Evolutionary conservation across 2,888 invertebrate species (phyloP).

Genomic region (Operophtera brumata): DNA sequence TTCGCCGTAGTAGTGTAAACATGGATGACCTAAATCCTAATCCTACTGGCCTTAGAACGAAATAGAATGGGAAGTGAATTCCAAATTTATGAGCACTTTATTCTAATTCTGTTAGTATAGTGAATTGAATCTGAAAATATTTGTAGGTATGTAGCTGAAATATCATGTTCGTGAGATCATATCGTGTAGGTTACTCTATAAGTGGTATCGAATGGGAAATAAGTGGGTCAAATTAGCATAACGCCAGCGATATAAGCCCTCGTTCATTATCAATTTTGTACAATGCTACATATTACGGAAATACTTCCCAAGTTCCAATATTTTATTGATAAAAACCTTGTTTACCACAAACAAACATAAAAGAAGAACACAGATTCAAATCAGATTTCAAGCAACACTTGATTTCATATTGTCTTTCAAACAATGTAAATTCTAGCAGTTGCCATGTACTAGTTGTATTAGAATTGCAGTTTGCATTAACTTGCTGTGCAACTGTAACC

Average conservation of each 20-base stretch:
- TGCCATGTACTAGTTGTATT: slow-evolving; percentile 42
- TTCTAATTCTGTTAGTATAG: slow-evolving; percentile 39
- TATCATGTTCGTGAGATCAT: slow-evolving; percentile 56
- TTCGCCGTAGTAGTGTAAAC: slow-evolving; percentile 29
- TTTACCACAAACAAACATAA: not conserved
- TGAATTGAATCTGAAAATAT: slow-evolving; percentile 47
- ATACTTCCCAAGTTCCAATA: slow-evolving; percentile 2
- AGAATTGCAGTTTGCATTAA: slow-evolving; percentile 64
- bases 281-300: slow-evolving; percentile 21
- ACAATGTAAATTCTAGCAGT: slow-evolving; percentile 17
- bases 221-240: slow-evolving; percentile 74
- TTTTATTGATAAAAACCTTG: not conserved
- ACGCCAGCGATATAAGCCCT: slow-evolving; percentile 75
- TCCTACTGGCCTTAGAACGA: slow-evolving; percentile 43
- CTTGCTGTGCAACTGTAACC: slow-evolving; percentile 58
- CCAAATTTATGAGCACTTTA: slow-evolving; percentile 43
- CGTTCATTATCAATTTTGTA: slow-evolving; percentile 70
- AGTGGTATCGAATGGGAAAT: slow-evolving; percentile 69
- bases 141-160: slow-evolving; percentile 44
- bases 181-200: slow-evolving; percentile 54
- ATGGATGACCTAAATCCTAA: slow-evolving; percentile 39
- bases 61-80: slow-evolving; percentile 45
- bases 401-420: not conserved
- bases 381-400: not conserved
- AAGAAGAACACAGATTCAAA: not conserved